Evolutionary conservation across 2,797 vertebrate genomes (phyloP).

Genomic region (Sebastes steindachneri): DNA sequence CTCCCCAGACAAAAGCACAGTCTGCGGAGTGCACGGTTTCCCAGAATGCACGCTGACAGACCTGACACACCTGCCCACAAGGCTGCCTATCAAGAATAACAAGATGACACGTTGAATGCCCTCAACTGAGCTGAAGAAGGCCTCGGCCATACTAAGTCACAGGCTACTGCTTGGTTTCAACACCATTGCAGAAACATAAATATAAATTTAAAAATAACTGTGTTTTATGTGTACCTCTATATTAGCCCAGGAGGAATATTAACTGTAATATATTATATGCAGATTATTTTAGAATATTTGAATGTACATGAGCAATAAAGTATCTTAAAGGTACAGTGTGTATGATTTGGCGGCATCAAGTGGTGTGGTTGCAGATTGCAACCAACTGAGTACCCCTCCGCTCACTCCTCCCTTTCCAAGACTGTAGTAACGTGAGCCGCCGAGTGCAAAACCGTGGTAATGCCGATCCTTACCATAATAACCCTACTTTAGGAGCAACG

Average conservation of each 20-base stretch:
- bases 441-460: not conserved
- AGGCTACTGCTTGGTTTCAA: not conserved
- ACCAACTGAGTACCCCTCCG: accelerated
- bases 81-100: constrained; percentile 58
- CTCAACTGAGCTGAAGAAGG: constrained; percentile 19
- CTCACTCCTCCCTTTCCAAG: not conserved
- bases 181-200: not conserved
- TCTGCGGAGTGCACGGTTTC: constrained; percentile 28
- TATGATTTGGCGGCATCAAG: not conserved
- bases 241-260: not conserved
- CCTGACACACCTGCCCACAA: constrained; percentile 53
- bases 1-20: constrained; percentile 40
- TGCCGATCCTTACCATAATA: no score
- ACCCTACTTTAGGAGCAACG: no score
- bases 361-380: not conserved
- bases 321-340: not conserved
- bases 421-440: not conserved
- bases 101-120: constrained; percentile 43
- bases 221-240: no score
- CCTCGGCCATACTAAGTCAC: constrained; percentile 4
- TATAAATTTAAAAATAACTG: not conserved
- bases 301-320: not conserved
- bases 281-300: not conserved
- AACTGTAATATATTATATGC: not conserved
- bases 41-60: constrained; percentile 59